Evolutionary conservation across 2,113 vertebrate species (phyloP).

Genomic region (human (Homo sapiens)): GRCh38 chr6:129722001-129722500

Average conservation of each 20-base stretch:
- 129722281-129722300: fast-evolving
- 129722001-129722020: not conserved
- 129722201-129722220: not conserved
- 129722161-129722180: not conserved
- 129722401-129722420: not conserved
- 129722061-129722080: not conserved
- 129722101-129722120: not conserved
- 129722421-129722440: not conserved
- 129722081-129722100: not conserved
- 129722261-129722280: fast-evolving
- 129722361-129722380: not conserved
- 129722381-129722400: not conserved
- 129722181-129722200: not conserved
- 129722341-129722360: not conserved
- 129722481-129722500: not conserved
- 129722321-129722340: not conserved
- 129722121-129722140: not conserved
- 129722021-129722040: not conserved
- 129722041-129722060: not conserved
- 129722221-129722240: no score
- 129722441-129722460: no score
- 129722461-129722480: not conserved
- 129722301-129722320: fast-evolving
- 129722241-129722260: not conserved
- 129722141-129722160: not conserved